Evolutionary conservation across 2,113 vertebrate species (phyloP).

Genomic region (Mola mola): DNA sequence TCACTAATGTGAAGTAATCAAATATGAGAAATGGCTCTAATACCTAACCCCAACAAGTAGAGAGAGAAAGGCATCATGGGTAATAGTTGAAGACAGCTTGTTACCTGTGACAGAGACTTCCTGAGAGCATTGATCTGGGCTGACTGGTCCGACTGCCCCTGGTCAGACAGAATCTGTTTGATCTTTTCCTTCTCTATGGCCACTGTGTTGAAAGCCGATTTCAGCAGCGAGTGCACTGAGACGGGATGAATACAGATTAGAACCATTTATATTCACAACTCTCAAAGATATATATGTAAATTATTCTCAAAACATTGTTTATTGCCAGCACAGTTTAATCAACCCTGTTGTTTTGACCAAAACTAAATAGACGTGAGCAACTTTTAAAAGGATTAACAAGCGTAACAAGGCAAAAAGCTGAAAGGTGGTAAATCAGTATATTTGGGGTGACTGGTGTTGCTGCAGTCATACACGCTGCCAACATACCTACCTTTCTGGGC

Average conservation of each 20-base stretch:
- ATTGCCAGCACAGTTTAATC: too few species aligned
- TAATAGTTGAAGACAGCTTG: conserved; percentile 11
- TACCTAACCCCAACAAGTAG: not conserved
- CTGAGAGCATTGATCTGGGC: conserved; percentile 91
- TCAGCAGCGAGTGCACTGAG: conserved; percentile 96
- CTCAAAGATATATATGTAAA: too few species aligned
- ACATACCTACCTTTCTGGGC: conserved; percentile 94
- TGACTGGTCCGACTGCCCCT: conserved; percentile 89
- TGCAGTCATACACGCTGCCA: not conserved
- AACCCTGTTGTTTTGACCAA: too few species aligned
- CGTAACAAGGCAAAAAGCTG: too few species aligned
- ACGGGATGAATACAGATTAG: conserved; percentile 11
- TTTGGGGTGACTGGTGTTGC: too few species aligned
- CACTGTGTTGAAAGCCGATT: conserved; percentile 98
- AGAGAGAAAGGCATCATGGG: conserved; percentile 20
- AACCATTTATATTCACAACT: too few species aligned
- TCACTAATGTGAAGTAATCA: not conserved
- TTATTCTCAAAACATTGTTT: too few species aligned
- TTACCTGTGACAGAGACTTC: conserved; percentile 97
- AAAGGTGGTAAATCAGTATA: too few species aligned
- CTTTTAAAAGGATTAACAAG: too few species aligned
- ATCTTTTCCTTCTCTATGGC: conserved; percentile 99
- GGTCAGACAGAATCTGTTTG: conserved; percentile 93
- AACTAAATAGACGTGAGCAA: too few species aligned
- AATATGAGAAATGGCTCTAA: conserved; percentile 15